Evolutionary conservation across 92 coral and sea anemone species (phyloP).

Genomic region (Nematostella vectensis): DNA sequence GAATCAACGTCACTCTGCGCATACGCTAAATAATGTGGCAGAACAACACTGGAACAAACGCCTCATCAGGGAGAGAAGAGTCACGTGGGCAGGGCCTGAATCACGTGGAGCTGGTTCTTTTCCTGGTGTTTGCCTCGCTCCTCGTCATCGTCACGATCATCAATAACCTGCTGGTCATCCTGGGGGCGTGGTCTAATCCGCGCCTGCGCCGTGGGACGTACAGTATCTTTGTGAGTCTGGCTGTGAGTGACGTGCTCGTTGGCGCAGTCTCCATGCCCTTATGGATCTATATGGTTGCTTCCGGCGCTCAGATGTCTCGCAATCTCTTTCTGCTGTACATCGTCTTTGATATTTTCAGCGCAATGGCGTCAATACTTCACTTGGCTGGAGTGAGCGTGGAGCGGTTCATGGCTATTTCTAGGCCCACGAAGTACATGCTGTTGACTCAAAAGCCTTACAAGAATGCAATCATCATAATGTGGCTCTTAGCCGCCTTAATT

Average conservation of each 20-base stretch:
- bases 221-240: constrained; percentile 62
- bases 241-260: constrained; percentile 67
- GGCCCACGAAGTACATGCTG: constrained; percentile 39
- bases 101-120: constrained; percentile 7
- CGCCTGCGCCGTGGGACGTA: constrained; percentile 48
- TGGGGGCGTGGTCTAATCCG: constrained; percentile 37
- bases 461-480: constrained; percentile 23
- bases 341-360: constrained; percentile 65
- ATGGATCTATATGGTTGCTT: constrained; percentile 40
- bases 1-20: no score
- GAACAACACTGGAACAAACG: no score
- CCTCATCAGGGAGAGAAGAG: no score
- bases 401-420: constrained; percentile 45
- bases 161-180: constrained; percentile 56
- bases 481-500: constrained; percentile 49
- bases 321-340: constrained; percentile 33
- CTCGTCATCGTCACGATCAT: constrained; percentile 34
- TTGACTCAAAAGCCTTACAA: constrained; percentile 35
- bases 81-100: constrained; percentile 7
- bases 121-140: constrained; percentile 21
- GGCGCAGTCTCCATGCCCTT: constrained; percentile 63
- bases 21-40: no score
- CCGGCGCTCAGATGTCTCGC: constrained; percentile 24
- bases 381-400: constrained; percentile 60
- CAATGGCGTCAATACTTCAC: constrained; percentile 61